Evolutionary conservation across 2,797 vertebrate genomes (phyloP).

Genomic region (Urophycis tenuis): DNA sequence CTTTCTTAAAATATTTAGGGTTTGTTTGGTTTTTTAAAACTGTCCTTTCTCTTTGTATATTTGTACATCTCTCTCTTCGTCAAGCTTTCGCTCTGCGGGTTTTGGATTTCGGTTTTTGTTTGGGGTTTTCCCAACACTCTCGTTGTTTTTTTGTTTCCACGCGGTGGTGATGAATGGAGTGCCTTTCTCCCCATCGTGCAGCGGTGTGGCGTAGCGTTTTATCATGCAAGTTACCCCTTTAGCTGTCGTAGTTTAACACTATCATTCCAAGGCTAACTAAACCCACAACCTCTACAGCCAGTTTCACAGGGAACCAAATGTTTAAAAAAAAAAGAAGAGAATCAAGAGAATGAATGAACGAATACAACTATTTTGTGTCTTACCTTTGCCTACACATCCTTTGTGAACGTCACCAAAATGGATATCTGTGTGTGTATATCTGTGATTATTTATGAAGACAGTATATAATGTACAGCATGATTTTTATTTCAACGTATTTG

Average conservation of each 20-base stretch:
- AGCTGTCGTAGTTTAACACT: neutral
- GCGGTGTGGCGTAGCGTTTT: neutral
- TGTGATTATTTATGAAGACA: conserved; percentile 82
- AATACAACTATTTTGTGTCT: conserved; percentile 58
- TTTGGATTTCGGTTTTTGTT: neutral
- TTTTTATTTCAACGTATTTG: conserved; percentile 77
- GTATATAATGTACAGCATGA: conserved; percentile 89
- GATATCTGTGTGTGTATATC: conserved; percentile 83
- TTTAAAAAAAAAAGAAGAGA: conserved; percentile 37
- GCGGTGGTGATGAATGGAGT: conserved; percentile 61
- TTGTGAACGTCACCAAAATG: conserved; percentile 68
- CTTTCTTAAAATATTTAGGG: neutral
- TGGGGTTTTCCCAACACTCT: neutral
- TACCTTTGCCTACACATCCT: conserved; percentile 52
- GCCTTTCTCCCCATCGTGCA: conserved; percentile 61
- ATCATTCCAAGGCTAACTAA: conserved; percentile 42
- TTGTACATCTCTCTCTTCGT: neutral
- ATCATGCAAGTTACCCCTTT: neutral
- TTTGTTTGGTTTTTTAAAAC: neutral
- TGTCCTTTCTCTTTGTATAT: neutral
- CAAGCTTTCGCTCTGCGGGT: neutral
- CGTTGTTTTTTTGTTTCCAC: conserved; percentile 25
- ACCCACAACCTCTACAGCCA: conserved; percentile 16
- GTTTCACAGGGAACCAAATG: conserved; percentile 41
- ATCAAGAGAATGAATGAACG: conserved; percentile 29